These are phyloP conservation scores for Germaria angustata DNA, from an alignment of 2,888 invertebrate genomes.

Conservation along the genomic window DNA sequence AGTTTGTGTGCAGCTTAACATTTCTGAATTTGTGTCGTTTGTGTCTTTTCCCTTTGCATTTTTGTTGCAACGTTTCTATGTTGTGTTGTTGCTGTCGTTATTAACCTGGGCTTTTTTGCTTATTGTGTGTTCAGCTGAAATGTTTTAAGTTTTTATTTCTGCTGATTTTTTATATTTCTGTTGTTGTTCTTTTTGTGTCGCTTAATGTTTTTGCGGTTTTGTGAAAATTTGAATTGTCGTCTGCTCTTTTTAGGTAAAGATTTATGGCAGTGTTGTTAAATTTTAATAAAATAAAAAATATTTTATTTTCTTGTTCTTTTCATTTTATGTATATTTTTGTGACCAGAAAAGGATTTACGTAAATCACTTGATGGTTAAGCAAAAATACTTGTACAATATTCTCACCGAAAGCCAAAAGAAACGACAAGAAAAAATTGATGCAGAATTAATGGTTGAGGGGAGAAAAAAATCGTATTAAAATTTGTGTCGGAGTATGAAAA, in stretches of 20 bases:
- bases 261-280: conserved; percentile 78
- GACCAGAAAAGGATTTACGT: conserved; percentile 66
- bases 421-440: conserved; percentile 28
- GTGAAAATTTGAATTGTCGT: conserved; percentile 77
- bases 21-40: conserved; percentile 33
- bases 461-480: conserved; percentile 4
- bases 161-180: conserved; percentile 45
- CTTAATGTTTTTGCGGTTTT: conserved; percentile 69
- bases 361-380: conserved; percentile 67
- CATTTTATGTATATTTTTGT: conserved; percentile 42
- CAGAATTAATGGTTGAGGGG: conserved; percentile 45
- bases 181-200: conserved; percentile 30
- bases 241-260: conserved; percentile 75
- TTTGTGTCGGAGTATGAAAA: conserved; percentile 36
- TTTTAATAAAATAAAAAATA: conserved; percentile 78
- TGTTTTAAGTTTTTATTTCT: conserved; percentile 49
- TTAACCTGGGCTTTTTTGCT: conserved; percentile 65
- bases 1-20: conserved; percentile 57
- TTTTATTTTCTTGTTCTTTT: conserved; percentile 63
- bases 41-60: background rate
- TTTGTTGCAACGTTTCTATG: conserved; percentile 35
- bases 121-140: conserved; percentile 33
- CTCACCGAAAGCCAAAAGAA: conserved; percentile 50
- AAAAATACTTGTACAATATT: conserved; percentile 59
- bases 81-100: conserved; percentile 54